These are phyloP conservation scores for Tetragnatha versicolor DNA, from an alignment of 1,140 invertebrate species.

Conservation along the genomic window DNA sequence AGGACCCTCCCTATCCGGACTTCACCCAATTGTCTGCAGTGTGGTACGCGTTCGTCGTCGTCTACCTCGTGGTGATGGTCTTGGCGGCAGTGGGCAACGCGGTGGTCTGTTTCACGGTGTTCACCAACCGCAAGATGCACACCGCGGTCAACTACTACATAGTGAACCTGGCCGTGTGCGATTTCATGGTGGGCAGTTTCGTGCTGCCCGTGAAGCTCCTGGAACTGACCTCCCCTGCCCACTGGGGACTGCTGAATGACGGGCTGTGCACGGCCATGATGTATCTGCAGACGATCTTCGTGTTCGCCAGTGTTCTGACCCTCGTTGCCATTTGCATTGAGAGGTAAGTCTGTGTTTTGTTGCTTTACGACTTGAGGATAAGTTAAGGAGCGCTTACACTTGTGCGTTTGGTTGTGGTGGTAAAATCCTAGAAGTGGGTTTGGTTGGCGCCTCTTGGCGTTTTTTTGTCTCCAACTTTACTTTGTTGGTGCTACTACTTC, in stretches of 20 bases:
- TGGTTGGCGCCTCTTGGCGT: no score
- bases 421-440: no score
- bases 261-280: slow-evolving; percentile 63
- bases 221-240: slow-evolving; percentile 65
- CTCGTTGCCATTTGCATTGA: slow-evolving; percentile 67
- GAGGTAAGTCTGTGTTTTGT: slow-evolving; percentile 63
- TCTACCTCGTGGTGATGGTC: slow-evolving; percentile 63
- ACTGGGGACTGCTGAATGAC: slow-evolving; percentile 64
- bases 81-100: slow-evolving; percentile 63
- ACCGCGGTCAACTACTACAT: slow-evolving; percentile 69
- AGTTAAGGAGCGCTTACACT: no score
- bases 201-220: slow-evolving; percentile 67
- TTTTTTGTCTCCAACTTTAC: no score
- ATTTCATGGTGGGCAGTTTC: slow-evolving; percentile 66
- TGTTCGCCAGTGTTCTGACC: slow-evolving; percentile 64
- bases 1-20: slow-evolving; percentile 58
- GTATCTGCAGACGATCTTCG: slow-evolving; percentile 64
- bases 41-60: slow-evolving; percentile 59
- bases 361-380: no score
- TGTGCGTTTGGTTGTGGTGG: no score
- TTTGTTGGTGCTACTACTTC: no score
- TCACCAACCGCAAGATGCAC: slow-evolving; percentile 65
- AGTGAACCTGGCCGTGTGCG: slow-evolving; percentile 66
- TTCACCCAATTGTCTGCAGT: slow-evolving; percentile 60
- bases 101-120: slow-evolving; percentile 61